Evolutionary conservation across 1,140 invertebrate genomes (phyloP).

Genomic region (Papilio aristodemus): DNA sequence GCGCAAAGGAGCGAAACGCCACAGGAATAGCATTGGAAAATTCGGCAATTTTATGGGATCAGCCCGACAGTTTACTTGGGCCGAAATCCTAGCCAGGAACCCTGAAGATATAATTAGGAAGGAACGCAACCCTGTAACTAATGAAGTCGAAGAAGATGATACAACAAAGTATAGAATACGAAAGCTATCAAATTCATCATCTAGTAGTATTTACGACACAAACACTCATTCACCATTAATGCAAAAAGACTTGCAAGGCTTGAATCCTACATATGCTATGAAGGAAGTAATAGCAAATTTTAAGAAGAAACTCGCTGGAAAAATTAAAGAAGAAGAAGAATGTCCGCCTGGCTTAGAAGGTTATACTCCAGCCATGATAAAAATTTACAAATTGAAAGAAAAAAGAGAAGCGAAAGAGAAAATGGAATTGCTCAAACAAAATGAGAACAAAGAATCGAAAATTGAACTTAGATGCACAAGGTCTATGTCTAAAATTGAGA

Average conservation of each 20-base stretch:
- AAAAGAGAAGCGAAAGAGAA: slow-evolving; percentile 67
- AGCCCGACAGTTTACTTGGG: slow-evolving; percentile 80
- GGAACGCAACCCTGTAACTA: slow-evolving; percentile 57
- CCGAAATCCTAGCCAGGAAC: slow-evolving; percentile 80
- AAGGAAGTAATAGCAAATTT: slow-evolving; percentile 79
- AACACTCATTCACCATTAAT: slow-evolving; percentile 65
- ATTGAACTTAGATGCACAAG: slow-evolving; percentile 53
- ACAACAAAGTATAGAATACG: slow-evolving; percentile 74
- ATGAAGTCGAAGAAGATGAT: slow-evolving; percentile 62
- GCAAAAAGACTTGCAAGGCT: slow-evolving; percentile 72
- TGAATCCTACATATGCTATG: slow-evolving; percentile 82
- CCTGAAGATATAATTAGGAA: slow-evolving; percentile 81
- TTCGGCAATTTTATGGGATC: slow-evolving; percentile 80
- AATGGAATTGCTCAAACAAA: slow-evolving; percentile 58
- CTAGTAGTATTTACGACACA: slow-evolving; percentile 54
- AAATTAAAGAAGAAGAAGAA: slow-evolving; percentile 64
- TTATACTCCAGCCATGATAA: slow-evolving; percentile 81
- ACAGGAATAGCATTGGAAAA: slow-evolving; percentile 75
- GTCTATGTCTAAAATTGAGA: slow-evolving; percentile 50
- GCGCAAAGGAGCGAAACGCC: slow-evolving; percentile 65
- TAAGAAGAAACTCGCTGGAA: slow-evolving; percentile 63
- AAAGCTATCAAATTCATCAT: slow-evolving; percentile 71
- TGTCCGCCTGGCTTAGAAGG: slow-evolving; percentile 61
- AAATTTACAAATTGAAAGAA: slow-evolving; percentile 71
- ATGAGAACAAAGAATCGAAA: slow-evolving; percentile 47